Percentiles rank a stretch among this genome's conserved stretches.
Conservation (phyloP, 2,888 invertebrate species). For the Ectemnius continuus region DNA sequence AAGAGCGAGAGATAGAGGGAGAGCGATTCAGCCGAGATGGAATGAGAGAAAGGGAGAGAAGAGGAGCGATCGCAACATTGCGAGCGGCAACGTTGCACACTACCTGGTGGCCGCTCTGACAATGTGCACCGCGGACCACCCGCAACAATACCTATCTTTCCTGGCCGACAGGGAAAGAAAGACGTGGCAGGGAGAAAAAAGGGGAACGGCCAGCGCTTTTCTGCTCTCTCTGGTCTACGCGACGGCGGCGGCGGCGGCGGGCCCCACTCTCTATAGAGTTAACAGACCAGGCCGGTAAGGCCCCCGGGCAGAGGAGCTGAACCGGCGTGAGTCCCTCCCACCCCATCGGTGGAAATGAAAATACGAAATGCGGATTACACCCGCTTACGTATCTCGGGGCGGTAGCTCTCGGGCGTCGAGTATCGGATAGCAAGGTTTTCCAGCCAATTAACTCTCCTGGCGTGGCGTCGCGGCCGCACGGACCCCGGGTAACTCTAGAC, state of each 20-base stretch:
- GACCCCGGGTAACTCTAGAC: constrained; percentile 73
- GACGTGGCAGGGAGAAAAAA: constrained; percentile 30
- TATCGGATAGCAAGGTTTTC: constrained; percentile 76
- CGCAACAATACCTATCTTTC: constrained; percentile 76
- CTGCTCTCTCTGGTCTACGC: constrained; percentile 31
- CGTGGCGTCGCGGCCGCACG: constrained; percentile 57
- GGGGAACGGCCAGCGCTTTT: constrained; percentile 32
- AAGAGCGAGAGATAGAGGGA: constrained; percentile 2
- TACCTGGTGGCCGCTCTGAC: constrained; percentile 76
- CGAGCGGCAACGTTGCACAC: constrained; percentile 75
- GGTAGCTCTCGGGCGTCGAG: constrained; percentile 65
- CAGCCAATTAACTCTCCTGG: constrained; percentile 74
- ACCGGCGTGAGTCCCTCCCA: too few relatives aligned
- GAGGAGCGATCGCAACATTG: constrained; percentile 69
- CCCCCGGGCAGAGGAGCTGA: constrained; percentile 35
- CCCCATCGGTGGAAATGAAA: constrained; percentile 55
- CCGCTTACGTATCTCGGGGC: constrained; percentile 70
- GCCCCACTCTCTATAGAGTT: constrained; percentile 36
- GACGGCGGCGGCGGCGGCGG: neutral
- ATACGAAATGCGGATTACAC: constrained; percentile 61
- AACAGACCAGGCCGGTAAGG: constrained; percentile 20
- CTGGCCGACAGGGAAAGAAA: constrained; percentile 61
- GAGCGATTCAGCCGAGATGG: constrained; percentile 43
- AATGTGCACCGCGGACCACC: constrained; percentile 76
- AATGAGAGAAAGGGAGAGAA: constrained; percentile 40